Base-by-base conservation (phyloP, 2,113 vertebrate species). In the Trogon surrucura region DNA sequence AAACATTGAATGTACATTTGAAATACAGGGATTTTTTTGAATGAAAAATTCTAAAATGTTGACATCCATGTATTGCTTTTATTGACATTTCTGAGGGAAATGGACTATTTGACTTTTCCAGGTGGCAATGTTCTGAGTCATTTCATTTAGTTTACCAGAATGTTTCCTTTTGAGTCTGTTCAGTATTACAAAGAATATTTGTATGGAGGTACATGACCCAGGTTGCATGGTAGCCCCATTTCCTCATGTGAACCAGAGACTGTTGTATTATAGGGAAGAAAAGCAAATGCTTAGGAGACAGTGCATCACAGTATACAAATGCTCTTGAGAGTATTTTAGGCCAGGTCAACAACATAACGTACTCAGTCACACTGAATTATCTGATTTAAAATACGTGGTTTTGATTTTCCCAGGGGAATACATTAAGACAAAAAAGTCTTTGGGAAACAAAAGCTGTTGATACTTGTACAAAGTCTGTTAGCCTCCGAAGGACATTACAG, bases 131-230 rank as follows among this genome's bases (percentile, higher is more conserved):
- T 72, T 85, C 66, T 87, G 61, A 60, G 45, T 81, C 0, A 79
- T 44, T 75, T 72, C 38, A 51, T 84, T 84, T 27, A 48, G 11
- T 81, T 88, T 80, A 69, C 53, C 30, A 72, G 66, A 93, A 79
- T 69, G 73, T 56, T 95, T 93, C 83, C 10, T 79, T 93, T 77
- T 69, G 48, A 8, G 2, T 61, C 71, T 5, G 3, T 92, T 86
- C 69, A 58, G 36, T 62, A 75, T 81, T 84, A 96, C 30, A 84
- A 84, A 75, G 65, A 56, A 23, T 84, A 87, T 79, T 67, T 94
- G 57, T 92, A 23, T 75, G 53, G 30, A 47, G 15, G 16, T 22
- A 75, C 41, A 64, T 10, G 61, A 61, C 15, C 36, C 20, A 73
- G 22, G 54, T 22, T 85, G 58, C 82, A 62, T 30, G 34, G 75